These are phyloP conservation scores for Gymnorhina tibicen DNA, from an alignment of 2,113 vertebrate species.

Conservation along the genomic window DNA sequence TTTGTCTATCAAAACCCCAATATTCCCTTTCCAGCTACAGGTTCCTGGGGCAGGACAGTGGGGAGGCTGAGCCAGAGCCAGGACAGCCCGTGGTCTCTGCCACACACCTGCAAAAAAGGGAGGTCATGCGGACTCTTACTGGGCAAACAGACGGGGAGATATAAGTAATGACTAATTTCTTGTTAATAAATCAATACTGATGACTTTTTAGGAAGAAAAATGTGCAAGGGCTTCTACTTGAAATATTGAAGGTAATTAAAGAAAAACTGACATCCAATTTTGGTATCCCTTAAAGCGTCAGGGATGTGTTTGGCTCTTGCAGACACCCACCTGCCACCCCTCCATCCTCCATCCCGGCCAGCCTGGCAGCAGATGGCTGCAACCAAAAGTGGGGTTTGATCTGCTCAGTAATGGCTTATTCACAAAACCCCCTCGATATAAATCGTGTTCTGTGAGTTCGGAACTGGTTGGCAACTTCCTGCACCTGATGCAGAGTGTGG, in stretches of 20 bases:
- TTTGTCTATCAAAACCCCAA: background rate
- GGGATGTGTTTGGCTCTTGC: background rate
- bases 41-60: background rate
- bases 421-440: accelerated
- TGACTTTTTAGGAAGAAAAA: background rate
- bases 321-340: accelerated
- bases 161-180: background rate
- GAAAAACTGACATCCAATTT: background rate
- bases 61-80: background rate
- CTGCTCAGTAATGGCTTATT: background rate
- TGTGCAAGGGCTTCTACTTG: background rate
- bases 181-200: background rate
- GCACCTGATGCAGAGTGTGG: background rate
- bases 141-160: accelerated
- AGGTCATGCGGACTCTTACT: accelerated
- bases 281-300: accelerated
- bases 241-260: background rate
- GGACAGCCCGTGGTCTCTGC: accelerated
- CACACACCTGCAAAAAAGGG: background rate
- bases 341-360: background rate
- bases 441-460: accelerated
- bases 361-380: background rate
- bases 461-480: background rate
- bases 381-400: accelerated
- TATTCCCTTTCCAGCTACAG: background rate